Evolutionary conservation across 2,113 vertebrate species (phyloP).

Genomic region (Dicerorhinus sumatrensis): DNA sequence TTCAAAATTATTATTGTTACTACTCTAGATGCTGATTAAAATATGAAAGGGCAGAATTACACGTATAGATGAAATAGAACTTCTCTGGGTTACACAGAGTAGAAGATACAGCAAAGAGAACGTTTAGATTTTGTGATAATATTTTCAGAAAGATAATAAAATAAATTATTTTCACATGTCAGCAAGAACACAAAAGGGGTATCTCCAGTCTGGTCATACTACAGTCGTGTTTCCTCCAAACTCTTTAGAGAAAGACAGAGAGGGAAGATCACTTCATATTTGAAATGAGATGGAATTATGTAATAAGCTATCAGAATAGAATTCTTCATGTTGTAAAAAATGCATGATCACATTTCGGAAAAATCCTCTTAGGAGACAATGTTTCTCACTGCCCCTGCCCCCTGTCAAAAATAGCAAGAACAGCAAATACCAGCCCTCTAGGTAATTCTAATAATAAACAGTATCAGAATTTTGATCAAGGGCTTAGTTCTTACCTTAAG

Average conservation of each 20-base stretch:
- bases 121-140: neutral
- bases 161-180: neutral
- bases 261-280: neutral
- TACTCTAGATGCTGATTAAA: neutral
- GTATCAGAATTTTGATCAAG: conserved; percentile 46
- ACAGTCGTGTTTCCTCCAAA: neutral
- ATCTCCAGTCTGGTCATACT: neutral
- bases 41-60: neutral
- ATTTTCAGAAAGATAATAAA: conserved; percentile 10
- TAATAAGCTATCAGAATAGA: neutral
- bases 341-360: conserved; percentile 33
- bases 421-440: conserved; percentile 72
- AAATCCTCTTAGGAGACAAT: conserved; percentile 44
- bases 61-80: neutral
- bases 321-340: neutral
- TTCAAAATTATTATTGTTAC: neutral
- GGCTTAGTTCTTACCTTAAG: conserved; percentile 55
- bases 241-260: neutral
- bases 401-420: conserved; percentile 58
- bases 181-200: neutral
- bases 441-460: conserved; percentile 61
- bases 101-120: neutral
- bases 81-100: neutral
- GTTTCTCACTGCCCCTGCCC: neutral
- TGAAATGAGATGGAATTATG: neutral